phyloP scores from a whole-genome alignment of 1,140 invertebrate species.

The Ips nitidus region DNA sequence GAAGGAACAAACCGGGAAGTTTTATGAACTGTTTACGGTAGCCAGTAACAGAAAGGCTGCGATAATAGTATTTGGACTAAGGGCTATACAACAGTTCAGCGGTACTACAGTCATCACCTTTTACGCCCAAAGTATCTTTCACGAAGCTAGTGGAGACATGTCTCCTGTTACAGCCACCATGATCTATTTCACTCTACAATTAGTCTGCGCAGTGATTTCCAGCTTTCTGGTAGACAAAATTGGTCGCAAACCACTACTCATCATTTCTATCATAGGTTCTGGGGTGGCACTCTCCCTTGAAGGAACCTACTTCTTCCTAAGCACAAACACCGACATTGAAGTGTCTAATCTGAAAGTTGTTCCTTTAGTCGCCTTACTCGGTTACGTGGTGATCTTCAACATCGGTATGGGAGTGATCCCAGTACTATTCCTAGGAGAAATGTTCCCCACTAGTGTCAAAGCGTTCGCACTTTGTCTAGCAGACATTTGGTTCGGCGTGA shows the following conservation, averaged over 20 bases:
- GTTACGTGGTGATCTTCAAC: conserved; percentile 70
- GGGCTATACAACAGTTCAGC: conserved; percentile 73
- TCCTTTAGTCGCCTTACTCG: conserved; percentile 66
- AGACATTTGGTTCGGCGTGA: conserved; percentile 68
- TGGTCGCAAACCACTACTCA: conserved; percentile 69
- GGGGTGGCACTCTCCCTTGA: conserved; percentile 58
- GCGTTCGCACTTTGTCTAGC: conserved; percentile 69
- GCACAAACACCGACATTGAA: conserved; percentile 49
- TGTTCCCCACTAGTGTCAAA: conserved; percentile 71
- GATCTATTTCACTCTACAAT: conserved; percentile 65
- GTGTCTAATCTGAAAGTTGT: conserved; percentile 48
- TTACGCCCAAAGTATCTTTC: conserved; percentile 73
- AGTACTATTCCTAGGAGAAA: conserved; percentile 70
- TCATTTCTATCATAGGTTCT: conserved; percentile 61
- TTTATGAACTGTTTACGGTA: conserved; percentile 24
- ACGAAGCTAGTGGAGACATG: conserved; percentile 55
- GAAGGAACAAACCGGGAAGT: conserved; percentile 17
- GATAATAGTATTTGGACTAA: conserved; percentile 63
- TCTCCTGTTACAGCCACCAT: conserved; percentile 53
- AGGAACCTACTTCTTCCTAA: conserved; percentile 63
- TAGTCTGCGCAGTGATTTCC: conserved; percentile 64
- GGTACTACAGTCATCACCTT: conserved; percentile 74
- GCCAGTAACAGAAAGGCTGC: conserved; percentile 64
- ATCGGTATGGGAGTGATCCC: conserved; percentile 74
- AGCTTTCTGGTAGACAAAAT: conserved; percentile 69